phyloP scores from a whole-genome alignment of 1,140 invertebrate genomes.

The Cryptotermes secundus region DNA sequence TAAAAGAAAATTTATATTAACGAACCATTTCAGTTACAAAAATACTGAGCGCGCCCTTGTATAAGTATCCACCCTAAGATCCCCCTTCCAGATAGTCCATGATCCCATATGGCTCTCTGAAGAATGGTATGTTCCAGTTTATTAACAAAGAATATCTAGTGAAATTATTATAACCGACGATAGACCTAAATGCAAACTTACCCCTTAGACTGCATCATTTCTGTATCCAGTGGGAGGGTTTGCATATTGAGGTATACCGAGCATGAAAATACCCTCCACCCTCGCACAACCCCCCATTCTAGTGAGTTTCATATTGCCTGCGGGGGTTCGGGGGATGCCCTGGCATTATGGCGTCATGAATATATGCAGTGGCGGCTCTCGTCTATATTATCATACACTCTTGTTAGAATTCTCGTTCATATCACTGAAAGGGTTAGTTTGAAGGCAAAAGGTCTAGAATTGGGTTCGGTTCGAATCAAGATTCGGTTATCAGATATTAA shows the following conservation, averaged over 20 bases:
- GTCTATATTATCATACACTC: no score
- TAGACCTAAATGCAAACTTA: neutral
- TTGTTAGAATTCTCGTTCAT: no score
- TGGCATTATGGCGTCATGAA: neutral
- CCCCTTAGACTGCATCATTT: neutral
- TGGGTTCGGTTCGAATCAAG: no score
- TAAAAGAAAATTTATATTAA: neutral
- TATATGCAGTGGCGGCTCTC: neutral
- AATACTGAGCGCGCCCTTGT: neutral
- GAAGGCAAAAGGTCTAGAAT: no score
- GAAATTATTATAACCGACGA: neutral
- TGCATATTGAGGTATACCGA: slow-evolving; percentile 15
- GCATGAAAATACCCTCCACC: slow-evolving; percentile 13
- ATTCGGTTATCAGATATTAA: no score
- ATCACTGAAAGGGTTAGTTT: no score
- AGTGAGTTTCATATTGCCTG: slow-evolving; percentile 5
- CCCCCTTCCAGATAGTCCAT: neutral
- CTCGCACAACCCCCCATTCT: slow-evolving; percentile 7
- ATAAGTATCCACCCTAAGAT: neutral
- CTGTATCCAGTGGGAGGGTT: neutral
- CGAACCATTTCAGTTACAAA: neutral
- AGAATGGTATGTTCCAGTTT: neutral
- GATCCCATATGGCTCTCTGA: neutral
- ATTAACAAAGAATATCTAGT: neutral
- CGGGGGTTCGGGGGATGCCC: neutral